A percentile compares a stretch with the other conserved stretches of the same genome.
Evolutionary conservation across 2,113 vertebrate species (phyloP).

Genomic region (Oryzias javanicus): DNA sequence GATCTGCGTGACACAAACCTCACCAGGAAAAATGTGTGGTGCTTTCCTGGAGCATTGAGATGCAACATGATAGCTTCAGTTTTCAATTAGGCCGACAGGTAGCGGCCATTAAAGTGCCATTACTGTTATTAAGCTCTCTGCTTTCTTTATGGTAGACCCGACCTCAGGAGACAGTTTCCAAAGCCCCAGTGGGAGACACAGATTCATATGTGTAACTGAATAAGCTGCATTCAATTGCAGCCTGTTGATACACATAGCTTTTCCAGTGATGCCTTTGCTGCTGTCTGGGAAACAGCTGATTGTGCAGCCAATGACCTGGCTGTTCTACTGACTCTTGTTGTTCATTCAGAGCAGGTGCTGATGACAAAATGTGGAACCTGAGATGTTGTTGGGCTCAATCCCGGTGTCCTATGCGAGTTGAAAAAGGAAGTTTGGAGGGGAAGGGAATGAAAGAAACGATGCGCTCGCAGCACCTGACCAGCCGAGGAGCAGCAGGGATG

Average conservation of each 20-base stretch:
- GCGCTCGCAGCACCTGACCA: conserved; percentile 30
- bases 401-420: conserved; percentile 20
- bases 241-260: conserved; percentile 44
- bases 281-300: conserved; percentile 49
- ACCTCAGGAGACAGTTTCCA: conserved; percentile 38
- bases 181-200: conserved; percentile 35
- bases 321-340: conserved; percentile 44
- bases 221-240: conserved; percentile 64
- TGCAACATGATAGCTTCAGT: conserved; percentile 39
- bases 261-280: conserved; percentile 50
- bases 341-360: conserved; percentile 48
- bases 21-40: conserved; percentile 2
- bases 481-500: conserved; percentile 35
- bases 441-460: conserved; percentile 45
- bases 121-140: conserved; percentile 46
- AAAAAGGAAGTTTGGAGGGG: conserved; percentile 7
- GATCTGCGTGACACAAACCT: conserved; percentile 27
- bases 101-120: conserved; percentile 42
- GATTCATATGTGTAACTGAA: conserved; percentile 57
- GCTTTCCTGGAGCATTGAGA: conserved; percentile 34
- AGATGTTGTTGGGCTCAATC: conserved; percentile 37
- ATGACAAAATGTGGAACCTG: conserved; percentile 38
- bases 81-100: conserved; percentile 49
- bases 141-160: conserved; percentile 34
- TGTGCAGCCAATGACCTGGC: conserved; percentile 44